phyloP scores from a whole-genome alignment of 1,140 invertebrate species.

The Brachionus sp. region DNA sequence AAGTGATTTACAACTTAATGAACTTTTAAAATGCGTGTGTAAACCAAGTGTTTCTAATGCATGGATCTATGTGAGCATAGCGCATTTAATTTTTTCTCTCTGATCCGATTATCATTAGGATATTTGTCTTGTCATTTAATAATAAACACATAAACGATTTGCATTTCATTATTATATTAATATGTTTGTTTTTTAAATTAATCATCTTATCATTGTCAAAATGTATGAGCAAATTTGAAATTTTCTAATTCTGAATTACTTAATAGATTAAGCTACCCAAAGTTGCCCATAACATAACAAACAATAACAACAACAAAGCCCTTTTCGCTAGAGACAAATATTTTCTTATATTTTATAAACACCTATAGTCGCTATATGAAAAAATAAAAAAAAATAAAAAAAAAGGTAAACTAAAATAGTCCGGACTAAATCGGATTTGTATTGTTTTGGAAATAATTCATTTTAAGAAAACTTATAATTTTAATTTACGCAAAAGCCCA shows the following conservation, averaged over 20 bases:
- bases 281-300: background rate
- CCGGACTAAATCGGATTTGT: conserved; percentile 14
- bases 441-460: background rate
- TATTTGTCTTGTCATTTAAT: background rate
- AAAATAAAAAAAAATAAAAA: background rate
- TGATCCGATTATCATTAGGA: conserved; percentile 10
- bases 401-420: background rate
- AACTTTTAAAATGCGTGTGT: background rate
- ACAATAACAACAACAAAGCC: background rate
- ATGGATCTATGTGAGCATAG: background rate
- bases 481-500: background rate
- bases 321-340: conserved; percentile 2
- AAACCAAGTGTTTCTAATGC: background rate
- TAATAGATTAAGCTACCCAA: conserved; percentile 19
- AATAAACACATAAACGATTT: conserved; percentile 9
- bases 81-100: background rate
- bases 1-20: background rate
- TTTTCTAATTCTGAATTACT: conserved; percentile 15
- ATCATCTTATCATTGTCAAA: conserved; percentile 32
- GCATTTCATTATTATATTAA: background rate
- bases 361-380: background rate
- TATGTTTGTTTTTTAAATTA: background rate
- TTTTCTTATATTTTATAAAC: conserved; percentile 1
- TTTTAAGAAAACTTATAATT: conserved; percentile 17
- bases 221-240: background rate